A percentile compares a stretch with the other conserved stretches of the same genome.
Evolutionary conservation across 2,888 invertebrate species (phyloP).

Genomic region (Eupithecia centaureata): DNA sequence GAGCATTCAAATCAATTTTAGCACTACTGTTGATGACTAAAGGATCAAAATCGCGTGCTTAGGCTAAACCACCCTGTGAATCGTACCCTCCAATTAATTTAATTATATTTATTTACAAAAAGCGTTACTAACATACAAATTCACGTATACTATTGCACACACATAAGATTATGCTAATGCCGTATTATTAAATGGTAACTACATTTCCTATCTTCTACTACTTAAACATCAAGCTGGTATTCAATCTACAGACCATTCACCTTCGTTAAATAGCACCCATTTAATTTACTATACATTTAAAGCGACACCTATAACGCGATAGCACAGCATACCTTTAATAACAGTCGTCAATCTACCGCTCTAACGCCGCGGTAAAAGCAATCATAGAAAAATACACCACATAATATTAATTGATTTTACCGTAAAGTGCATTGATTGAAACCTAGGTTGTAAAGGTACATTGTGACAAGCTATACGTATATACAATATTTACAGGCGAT

Average conservation of each 20-base stretch:
- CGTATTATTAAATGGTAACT: slow-evolving; percentile 74
- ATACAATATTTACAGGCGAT: slow-evolving; percentile 57
- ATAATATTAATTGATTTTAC: neutral
- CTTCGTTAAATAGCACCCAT: slow-evolving; percentile 82
- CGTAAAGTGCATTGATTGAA: slow-evolving; percentile 7
- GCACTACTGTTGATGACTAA: slow-evolving; percentile 45
- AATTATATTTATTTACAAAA: slow-evolving; percentile 48
- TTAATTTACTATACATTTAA: slow-evolving; percentile 77
- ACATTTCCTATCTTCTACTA: slow-evolving; percentile 61
- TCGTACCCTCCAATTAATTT: slow-evolving; percentile 50
- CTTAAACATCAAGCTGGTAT: slow-evolving; percentile 55
- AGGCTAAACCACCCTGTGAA: slow-evolving; percentile 71
- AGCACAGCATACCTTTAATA: slow-evolving; percentile 43
- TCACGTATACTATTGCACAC: slow-evolving; percentile 78
- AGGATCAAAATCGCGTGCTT: slow-evolving; percentile 51
- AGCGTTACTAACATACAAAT: slow-evolving; percentile 42
- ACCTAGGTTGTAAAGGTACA: slow-evolving; percentile 19
- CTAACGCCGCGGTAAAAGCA: neutral
- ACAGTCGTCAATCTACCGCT: neutral
- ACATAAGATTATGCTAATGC: slow-evolving; percentile 72
- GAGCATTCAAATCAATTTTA: slow-evolving; percentile 47
- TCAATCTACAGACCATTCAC: slow-evolving; percentile 70
- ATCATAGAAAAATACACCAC: neutral
- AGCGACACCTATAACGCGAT: slow-evolving; percentile 65
- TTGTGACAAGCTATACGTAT: slow-evolving; percentile 48